Percentiles rank a stretch among this genome's conserved stretches.
phyloP scores from a whole-genome alignment of 2,888 invertebrate species.

The Mylabris sibirica region DNA sequence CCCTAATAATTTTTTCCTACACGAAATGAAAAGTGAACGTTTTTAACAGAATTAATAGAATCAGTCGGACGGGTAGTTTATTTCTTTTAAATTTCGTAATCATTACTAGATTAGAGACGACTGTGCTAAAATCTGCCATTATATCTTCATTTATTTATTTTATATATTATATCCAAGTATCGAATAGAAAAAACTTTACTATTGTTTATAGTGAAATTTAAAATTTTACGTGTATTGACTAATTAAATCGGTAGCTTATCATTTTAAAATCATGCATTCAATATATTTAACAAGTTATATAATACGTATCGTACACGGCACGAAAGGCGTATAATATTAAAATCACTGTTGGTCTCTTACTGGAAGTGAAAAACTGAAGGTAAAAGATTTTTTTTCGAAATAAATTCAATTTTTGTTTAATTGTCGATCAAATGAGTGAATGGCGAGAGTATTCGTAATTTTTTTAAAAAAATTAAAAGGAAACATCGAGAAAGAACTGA shows the following conservation, averaged over 20 bases:
- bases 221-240: not conserved
- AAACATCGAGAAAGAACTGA: constrained; percentile 49
- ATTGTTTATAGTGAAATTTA: constrained; percentile 15
- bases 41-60: not conserved
- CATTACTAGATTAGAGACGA: not conserved
- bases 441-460: constrained; percentile 27
- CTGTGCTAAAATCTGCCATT: not conserved
- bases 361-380: too few relatives aligned
- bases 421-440: constrained; percentile 29
- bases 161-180: not conserved
- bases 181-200: constrained; percentile 8
- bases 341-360: constrained; percentile 49
- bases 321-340: constrained; percentile 45
- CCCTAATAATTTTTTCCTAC: not conserved
- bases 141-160: not conserved
- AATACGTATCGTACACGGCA: constrained; percentile 43
- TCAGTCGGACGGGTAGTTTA: constrained; percentile 20
- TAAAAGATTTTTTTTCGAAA: too few relatives aligned
- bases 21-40: not conserved
- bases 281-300: constrained; percentile 29
- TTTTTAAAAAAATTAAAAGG: not conserved
- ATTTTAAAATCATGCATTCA: constrained; percentile 42
- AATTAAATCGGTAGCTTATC: constrained; percentile 24
- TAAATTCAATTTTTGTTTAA: too few relatives aligned
- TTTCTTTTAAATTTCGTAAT: not conserved